A percentile compares a stretch with the other conserved stretches of the same genome.
Evolutionary conservation across 2,888 invertebrate species (phyloP).

Genomic region (Coleophora flavipennella): DNA sequence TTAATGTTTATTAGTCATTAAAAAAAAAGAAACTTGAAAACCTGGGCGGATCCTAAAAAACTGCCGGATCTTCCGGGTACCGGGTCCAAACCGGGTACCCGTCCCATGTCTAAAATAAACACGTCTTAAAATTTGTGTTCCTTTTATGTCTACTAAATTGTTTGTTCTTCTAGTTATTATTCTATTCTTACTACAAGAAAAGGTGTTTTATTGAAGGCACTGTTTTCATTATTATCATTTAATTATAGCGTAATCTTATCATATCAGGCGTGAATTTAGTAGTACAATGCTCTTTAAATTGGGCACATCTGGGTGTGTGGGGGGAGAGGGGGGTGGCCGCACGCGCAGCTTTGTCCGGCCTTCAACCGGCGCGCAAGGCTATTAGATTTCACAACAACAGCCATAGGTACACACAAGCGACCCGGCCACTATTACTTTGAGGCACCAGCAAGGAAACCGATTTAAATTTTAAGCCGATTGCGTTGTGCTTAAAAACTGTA

Average conservation of each 20-base stretch:
- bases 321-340: too few relatives aligned
- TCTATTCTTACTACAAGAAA: neutral
- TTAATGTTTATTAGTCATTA: too few relatives aligned
- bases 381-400: conserved; percentile 47
- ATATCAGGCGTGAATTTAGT: conserved; percentile 38
- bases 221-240: conserved; percentile 11
- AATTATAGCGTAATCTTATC: conserved; percentile 31
- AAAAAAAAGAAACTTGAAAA: too few relatives aligned
- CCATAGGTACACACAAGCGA: conserved; percentile 38
- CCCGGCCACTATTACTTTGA: conserved; percentile 29
- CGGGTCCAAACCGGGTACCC: too few relatives aligned
- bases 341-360: conserved; percentile 50
- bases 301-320: conserved; percentile 35
- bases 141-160: conserved; percentile 16
- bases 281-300: conserved; percentile 40
- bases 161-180: too few relatives aligned
- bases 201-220: conserved; percentile 3
- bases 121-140: too few relatives aligned
- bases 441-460: conserved; percentile 17
- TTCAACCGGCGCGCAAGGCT: conserved; percentile 61
- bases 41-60: too few relatives aligned
- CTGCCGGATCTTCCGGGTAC: too few relatives aligned
- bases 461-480: conserved; percentile 10
- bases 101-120: too few relatives aligned
- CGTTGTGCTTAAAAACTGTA: neutral